Evolutionary conservation across 2,113 vertebrate species (phyloP).

Genomic region (Myodes glareolus): DNA sequence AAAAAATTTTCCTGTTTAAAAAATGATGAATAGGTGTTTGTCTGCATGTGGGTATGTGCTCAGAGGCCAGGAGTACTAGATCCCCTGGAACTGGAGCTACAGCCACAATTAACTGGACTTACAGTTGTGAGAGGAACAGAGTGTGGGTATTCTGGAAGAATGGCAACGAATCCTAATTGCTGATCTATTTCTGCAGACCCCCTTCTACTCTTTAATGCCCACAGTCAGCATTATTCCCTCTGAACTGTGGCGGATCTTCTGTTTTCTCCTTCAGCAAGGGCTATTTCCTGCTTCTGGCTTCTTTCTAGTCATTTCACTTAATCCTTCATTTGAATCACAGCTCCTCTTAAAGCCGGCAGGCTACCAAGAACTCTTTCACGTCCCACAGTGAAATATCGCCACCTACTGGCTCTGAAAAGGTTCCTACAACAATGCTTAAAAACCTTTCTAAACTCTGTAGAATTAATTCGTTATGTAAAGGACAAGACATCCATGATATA

Average conservation of each 20-base stretch:
- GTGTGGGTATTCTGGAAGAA: not conserved
- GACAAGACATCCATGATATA: not conserved
- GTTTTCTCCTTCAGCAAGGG: not conserved
- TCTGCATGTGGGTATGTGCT: not conserved
- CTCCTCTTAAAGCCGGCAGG: not conserved
- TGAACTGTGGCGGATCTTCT: not conserved
- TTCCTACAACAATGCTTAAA: not conserved
- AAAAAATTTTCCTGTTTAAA: not conserved
- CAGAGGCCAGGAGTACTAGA: not conserved
- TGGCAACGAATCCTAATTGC: not conserved
- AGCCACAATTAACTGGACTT: not conserved
- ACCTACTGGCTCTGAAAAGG: constrained; percentile 73
- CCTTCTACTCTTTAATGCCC: not conserved
- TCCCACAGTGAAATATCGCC: constrained; percentile 62
- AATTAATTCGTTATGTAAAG: not conserved
- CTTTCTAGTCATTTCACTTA: not conserved
- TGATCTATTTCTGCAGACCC: not conserved
- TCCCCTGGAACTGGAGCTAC: not conserved
- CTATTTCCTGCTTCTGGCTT: not conserved
- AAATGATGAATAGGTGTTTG: not conserved
- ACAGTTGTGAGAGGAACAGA: not conserved
- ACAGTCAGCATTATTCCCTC: not conserved
- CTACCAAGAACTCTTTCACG: not conserved
- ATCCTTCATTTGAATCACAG: not conserved
- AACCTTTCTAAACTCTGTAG: not conserved